phyloP scores from a whole-genome alignment of 2,797 vertebrate genomes.

The Pyrocephalus nanus region DNA sequence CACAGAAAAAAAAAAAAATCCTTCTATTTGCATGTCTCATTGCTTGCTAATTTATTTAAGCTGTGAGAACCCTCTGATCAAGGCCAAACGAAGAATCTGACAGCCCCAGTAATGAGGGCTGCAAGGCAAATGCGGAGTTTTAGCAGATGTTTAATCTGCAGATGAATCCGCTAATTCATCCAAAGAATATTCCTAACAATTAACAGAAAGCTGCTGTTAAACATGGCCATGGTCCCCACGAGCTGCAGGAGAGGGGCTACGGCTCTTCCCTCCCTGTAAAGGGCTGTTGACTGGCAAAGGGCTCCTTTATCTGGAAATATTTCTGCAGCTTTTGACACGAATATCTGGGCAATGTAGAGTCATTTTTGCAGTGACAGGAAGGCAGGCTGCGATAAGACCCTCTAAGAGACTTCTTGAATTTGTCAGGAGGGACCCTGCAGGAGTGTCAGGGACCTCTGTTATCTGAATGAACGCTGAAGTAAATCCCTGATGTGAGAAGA shows the following conservation, averaged over 20 bases:
- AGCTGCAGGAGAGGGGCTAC: not conserved
- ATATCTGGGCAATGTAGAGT: conserved; percentile 59
- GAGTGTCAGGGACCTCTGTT: conserved; percentile 2
- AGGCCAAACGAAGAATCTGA: conserved; percentile 8
- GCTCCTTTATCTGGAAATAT: conserved; percentile 48
- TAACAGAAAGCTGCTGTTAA: not conserved
- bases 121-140: not conserved
- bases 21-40: conserved; percentile 31
- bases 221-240: accelerated
- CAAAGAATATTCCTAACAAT: not conserved
- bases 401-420: conserved; percentile 63
- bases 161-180: not conserved
- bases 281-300: not conserved
- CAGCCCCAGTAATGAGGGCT: conserved; percentile 19
- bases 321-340: conserved; percentile 35
- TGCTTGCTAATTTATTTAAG: conserved; percentile 53
- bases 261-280: not conserved
- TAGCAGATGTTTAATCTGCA: conserved; percentile 8
- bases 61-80: conserved; percentile 45
- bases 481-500: conserved; percentile 24
- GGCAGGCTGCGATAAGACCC: conserved; percentile 48
- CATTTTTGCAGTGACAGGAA: conserved; percentile 38
- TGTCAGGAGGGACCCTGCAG: conserved; percentile 45
- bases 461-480: conserved; percentile 15
- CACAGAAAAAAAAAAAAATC: not conserved